Base-by-base conservation (phyloP, 2,113 vertebrate species). In the Gymnocephalus cernua region DNA sequence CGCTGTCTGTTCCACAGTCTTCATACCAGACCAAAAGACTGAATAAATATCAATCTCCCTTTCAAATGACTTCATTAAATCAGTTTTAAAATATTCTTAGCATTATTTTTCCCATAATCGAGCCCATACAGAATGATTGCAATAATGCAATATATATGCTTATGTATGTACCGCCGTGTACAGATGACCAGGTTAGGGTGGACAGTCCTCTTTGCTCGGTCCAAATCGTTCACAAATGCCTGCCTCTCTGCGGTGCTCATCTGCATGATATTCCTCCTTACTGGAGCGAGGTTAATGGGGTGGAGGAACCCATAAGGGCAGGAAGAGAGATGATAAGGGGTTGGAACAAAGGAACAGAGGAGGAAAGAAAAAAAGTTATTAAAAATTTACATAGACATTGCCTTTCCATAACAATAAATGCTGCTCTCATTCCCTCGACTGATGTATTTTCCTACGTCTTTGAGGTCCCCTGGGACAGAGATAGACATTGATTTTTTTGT, bases 111-210 rank as follows among this genome's bases (percentile, higher is more conserved):
- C 4, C 45, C 15, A 21, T 23, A 27, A 59, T 59, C 6, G 25
- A 64, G 23, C 18, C 41, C 16, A 7, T 23, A n/a, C 1, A 53
- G 6, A 53, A 57, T 32, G 9, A 57, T 19, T 58, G 1, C 10
- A 58, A 54, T 63, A 29, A n/a, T n/a, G 6, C 2, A 14, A 25
- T 54, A n/a, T 96, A 96, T 96, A 95, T 94, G 41, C 1, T 47
- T 54, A 92, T 95, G 92, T 94, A 94, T 95, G 92, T 95, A 96
- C 89, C 96, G 94, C 77, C 96, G 93, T 25, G 95, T 98, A 48
- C 97, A 96, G 75, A 99, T 97, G 82, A 99, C 97, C 59, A 97
- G 94, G 72, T 96, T 95, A 23, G 98, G 97, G 57, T 99, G 98
- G 13, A 90, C 62, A 0, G 96, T 97, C n/a, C 82, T 92, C 88